phyloP scores from a whole-genome alignment of 2,113 vertebrate genomes.

The Otus sunia region DNA sequence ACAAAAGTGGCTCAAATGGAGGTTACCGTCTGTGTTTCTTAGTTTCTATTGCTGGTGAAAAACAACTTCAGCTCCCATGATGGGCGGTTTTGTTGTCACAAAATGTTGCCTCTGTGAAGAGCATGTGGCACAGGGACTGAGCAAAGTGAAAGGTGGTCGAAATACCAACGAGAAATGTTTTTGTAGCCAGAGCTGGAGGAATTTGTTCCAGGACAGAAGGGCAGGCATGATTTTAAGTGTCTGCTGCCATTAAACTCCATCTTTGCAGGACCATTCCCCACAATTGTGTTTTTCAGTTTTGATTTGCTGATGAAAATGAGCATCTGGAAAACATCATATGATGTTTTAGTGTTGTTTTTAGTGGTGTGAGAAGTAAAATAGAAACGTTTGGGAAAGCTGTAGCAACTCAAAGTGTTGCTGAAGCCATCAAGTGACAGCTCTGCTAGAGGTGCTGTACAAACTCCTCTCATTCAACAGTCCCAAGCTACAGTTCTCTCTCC shows the following conservation, averaged over 20 bases:
- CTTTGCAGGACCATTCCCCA: background rate
- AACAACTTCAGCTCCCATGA: background rate
- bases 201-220: background rate
- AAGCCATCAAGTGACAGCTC: background rate
- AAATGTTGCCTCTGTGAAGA: background rate
- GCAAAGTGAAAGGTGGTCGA: background rate
- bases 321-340: background rate
- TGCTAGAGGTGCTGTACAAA: background rate
- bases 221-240: background rate
- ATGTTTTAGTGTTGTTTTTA: background rate
- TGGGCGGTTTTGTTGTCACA: conserved; percentile 31
- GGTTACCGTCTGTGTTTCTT: background rate
- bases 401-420: background rate
- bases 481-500: background rate
- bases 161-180: background rate
- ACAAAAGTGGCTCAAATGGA: conserved; percentile 19
- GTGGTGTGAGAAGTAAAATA: background rate
- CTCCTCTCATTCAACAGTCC: background rate
- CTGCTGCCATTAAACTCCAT: background rate
- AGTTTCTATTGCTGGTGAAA: background rate
- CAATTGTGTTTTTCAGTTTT: background rate
- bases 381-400: background rate
- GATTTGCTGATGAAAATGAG: background rate
- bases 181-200: background rate
- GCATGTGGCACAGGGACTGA: background rate